A percentile compares a stretch with the other conserved stretches of the same genome.
phyloP scores from a whole-genome alignment of 2,113 vertebrate genomes.

The Corythaixoides concolor region DNA sequence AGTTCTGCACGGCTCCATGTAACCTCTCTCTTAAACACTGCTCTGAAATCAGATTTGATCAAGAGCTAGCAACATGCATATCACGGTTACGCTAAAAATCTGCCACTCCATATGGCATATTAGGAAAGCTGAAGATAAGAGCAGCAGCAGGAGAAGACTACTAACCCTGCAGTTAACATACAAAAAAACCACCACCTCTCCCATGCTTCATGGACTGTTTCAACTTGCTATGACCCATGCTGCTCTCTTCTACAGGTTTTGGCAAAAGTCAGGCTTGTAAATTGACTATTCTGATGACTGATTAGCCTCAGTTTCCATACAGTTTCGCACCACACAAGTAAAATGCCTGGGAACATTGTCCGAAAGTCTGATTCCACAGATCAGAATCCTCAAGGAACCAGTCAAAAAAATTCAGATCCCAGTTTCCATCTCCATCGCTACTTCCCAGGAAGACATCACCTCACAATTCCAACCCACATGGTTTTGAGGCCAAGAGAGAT shows the following conservation, averaged over 20 bases:
- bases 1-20: background rate
- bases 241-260: background rate
- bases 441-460: background rate
- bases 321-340: background rate
- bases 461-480: background rate
- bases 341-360: background rate
- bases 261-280: background rate
- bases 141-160: background rate
- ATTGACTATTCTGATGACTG: background rate
- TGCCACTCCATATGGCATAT: background rate
- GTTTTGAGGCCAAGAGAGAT: background rate
- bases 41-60: background rate
- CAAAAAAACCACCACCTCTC: background rate
- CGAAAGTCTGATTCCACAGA: background rate
- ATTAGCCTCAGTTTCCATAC: background rate
- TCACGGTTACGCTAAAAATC: accelerated
- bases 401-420: background rate
- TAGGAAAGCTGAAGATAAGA: background rate
- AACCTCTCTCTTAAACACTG: background rate
- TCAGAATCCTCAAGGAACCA: background rate
- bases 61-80: background rate
- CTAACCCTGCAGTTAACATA: background rate
- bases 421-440: background rate
- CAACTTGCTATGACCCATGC: background rate
- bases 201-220: background rate